These are phyloP conservation scores for Heliopora coerulea DNA, from an alignment of 92 coral and sea anemone species.

Conservation along the genomic window DNA sequence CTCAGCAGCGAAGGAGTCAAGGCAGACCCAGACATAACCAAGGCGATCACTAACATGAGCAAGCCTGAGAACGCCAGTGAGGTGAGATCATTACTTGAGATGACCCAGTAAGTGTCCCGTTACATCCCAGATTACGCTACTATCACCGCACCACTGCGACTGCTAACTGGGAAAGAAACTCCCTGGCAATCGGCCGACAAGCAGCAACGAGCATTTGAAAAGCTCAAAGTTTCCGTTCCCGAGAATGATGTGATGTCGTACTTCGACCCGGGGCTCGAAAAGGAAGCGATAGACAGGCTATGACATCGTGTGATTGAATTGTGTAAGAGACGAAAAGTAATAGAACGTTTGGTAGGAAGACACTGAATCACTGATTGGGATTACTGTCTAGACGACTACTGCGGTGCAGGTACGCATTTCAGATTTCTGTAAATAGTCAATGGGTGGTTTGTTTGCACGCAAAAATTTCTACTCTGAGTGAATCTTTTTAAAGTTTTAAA, in stretches of 20 bases:
- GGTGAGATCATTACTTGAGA: conserved; percentile 49
- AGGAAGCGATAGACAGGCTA: no score
- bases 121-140: conserved; percentile 39
- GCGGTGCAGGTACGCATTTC: no score
- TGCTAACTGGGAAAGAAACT: conserved; percentile 36
- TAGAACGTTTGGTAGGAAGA: no score
- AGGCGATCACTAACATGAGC: conserved; percentile 27
- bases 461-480: no score
- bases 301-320: no score
- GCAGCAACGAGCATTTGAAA: conserved; percentile 22
- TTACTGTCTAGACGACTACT: no score
- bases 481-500: no score
- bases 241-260: conserved; percentile 43
- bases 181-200: conserved; percentile 43
- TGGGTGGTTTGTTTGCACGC: no score
- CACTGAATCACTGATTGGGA: no score
- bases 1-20: conserved; percentile 49
- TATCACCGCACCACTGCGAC: conserved; percentile 51
- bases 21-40: conserved; percentile 38
- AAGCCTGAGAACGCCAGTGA: conserved; percentile 39
- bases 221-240: conserved; percentile 4
- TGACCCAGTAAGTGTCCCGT: conserved; percentile 45
- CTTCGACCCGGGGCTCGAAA: no score
- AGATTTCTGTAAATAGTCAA: no score
- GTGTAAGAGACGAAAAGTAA: no score